Evolutionary conservation across 1,140 invertebrate species (phyloP), one percentile per base, ranked within the genome.

Genomic region (Galleria mellonella): DNA sequence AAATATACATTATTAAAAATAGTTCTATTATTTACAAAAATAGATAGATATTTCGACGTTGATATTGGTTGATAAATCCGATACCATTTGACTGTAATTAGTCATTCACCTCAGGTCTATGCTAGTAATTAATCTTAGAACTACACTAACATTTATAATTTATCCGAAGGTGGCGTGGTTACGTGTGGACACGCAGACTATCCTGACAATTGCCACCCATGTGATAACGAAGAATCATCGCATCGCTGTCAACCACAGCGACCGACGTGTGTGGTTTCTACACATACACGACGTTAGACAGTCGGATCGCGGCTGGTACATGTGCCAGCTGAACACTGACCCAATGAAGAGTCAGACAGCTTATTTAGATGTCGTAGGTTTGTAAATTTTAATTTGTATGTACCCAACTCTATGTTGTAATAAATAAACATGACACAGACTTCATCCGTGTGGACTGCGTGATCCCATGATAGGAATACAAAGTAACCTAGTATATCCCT

Each of bases 301-400:
- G 72, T 88, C 89, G 0, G 94, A 96, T 79, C 87, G 91, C 10
- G 94, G 94, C 13, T 94, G 93, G 88, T 94, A 94, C 77, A 95
- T 95, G 93, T 95, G 94, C 74, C 94, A 96, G 85, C 93, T 97
- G 51, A 97, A 97, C 79, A 96, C 96, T 2, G 94, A 95, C 70
- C 93, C 94, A 0, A 97, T 97, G 94, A 95, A 94, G 68, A 95
- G 92, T 70, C 94, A 95, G 85, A 91, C 93, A 14, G 96, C 94
- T 4, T 95, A 94, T 73, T 84, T 98, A 49, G 92, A 96, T 67
- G 94, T 98, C 35, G 93, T 96, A 59, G 94, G 94, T 96, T 40
- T 36, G 17, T 44, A 31, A 39, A 32, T 35, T 51, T 41, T 27
- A n/a, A 10, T 27, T 4, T n/a, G n/a, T n/a, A n/a, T n/a, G n/a